Evolutionary conservation across 2,113 vertebrate genomes (phyloP).

Genomic region (Poecilia latipinna): DNA sequence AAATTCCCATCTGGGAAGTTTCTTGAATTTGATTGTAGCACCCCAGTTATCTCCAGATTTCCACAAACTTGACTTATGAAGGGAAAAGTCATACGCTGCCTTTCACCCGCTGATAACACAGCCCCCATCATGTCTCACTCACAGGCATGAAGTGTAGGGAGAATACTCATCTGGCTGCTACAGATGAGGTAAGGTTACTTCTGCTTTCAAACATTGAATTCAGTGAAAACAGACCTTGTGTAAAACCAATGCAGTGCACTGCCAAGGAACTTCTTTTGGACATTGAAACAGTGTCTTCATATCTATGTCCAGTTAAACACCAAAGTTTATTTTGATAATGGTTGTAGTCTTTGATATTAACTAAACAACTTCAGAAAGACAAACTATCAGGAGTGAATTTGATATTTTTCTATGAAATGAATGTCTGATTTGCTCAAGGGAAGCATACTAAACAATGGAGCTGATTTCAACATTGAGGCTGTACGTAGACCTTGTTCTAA

Average conservation of each 20-base stretch:
- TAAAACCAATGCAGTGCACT: constrained; percentile 36
- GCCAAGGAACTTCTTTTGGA: constrained; percentile 22
- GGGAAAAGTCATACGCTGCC: constrained; percentile 55
- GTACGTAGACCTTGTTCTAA: too few relatives aligned
- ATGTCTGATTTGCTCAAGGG: too few relatives aligned
- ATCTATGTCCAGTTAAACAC: constrained; percentile 12
- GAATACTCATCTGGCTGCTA: constrained; percentile 61
- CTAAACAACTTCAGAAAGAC: neutral
- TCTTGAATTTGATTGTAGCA: constrained; percentile 52
- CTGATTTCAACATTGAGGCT: too few relatives aligned
- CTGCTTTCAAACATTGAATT: constrained; percentile 56
- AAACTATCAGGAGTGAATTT: constrained; percentile 13
- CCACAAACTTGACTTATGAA: constrained; percentile 68
- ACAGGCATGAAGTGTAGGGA: constrained; percentile 58
- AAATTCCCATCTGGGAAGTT: constrained; percentile 45
- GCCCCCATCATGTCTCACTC: constrained; percentile 73
- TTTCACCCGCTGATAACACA: constrained; percentile 62
- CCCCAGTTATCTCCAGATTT: constrained; percentile 67
- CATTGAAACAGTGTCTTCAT: constrained; percentile 16
- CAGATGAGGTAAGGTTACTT: constrained; percentile 48
- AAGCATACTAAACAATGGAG: too few relatives aligned
- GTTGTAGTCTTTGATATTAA: neutral
- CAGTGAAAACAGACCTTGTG: constrained; percentile 49
- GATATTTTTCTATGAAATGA: constrained; percentile 24
- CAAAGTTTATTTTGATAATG: neutral